These are phyloP conservation scores for Hippocampus mohnikei DNA, from an alignment of 2,113 vertebrate species.

Conservation along the genomic window DNA sequence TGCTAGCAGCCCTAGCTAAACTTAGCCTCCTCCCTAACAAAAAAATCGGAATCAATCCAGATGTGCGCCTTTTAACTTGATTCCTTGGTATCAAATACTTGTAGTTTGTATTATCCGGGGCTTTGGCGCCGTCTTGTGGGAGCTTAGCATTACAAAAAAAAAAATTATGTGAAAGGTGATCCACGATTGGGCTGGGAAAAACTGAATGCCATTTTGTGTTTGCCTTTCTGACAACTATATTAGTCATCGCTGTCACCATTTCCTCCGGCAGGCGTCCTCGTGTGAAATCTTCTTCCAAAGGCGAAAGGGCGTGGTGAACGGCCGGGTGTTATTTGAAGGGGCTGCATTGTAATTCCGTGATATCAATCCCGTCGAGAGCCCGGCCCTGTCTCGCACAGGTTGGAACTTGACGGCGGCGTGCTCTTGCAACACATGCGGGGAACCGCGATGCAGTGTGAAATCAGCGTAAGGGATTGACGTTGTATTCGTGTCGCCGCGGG, in stretches of 20 bases:
- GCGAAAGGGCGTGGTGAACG: not conserved
- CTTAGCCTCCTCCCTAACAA: no score
- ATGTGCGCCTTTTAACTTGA: no score
- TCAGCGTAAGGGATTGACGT: slow-evolving; percentile 41
- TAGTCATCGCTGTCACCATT: not conserved
- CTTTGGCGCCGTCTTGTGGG: no score
- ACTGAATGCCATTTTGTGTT: not conserved
- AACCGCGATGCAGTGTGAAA: slow-evolving; percentile 44
- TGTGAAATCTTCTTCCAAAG: not conserved
- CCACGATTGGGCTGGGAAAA: no score
- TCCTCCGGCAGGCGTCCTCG: slow-evolving; percentile 9
- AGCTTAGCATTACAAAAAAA: no score
- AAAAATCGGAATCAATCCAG: no score
- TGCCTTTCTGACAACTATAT: not conserved
- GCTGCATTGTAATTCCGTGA: not conserved
- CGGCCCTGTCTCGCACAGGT: slow-evolving; percentile 29
- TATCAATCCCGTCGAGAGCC: not conserved
- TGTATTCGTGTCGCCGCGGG: slow-evolving; percentile 27
- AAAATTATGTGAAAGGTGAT: no score
- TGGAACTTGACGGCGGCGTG: slow-evolving; percentile 40
- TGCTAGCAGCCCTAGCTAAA: no score
- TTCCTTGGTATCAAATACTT: no score
- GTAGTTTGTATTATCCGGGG: no score
- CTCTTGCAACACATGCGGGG: slow-evolving; percentile 18
- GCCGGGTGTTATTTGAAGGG: not conserved